These are phyloP conservation scores for Antigone vipio DNA, from an alignment of 2,113 vertebrate genomes.

Conservation along the genomic window DNA sequence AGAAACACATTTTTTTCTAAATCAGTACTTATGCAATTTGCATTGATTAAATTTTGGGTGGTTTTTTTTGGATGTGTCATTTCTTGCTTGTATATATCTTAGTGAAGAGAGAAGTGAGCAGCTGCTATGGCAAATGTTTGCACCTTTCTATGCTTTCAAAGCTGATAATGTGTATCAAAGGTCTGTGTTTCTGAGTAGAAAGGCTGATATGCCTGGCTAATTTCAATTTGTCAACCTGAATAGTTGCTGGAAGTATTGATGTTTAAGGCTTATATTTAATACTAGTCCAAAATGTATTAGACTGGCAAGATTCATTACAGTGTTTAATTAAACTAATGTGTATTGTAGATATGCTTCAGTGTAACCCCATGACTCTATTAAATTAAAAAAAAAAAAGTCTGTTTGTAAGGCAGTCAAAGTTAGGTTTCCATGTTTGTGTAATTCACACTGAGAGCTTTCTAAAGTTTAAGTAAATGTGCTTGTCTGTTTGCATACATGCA, in stretches of 20 bases:
- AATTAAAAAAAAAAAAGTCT: not conserved
- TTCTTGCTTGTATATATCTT: not conserved
- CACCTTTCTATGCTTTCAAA: not conserved
- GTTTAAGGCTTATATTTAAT: not conserved
- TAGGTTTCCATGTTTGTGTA: not conserved
- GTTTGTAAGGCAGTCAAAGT: not conserved
- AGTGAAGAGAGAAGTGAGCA: not conserved
- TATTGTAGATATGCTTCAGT: not conserved
- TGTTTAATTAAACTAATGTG: not conserved
- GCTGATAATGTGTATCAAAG: not conserved
- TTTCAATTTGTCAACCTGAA: not conserved
- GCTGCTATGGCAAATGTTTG: not conserved
- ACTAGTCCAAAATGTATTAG: not conserved
- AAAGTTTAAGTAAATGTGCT: not conserved
- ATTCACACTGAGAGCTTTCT: not conserved
- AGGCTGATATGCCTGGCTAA: not conserved
- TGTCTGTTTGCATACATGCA: not conserved
- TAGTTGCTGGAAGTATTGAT: not conserved
- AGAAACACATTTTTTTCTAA: not conserved
- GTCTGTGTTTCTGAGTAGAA: not conserved
- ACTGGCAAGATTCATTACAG: not conserved
- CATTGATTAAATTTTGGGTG: not conserved
- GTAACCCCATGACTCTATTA: not conserved
- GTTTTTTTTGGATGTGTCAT: not conserved
- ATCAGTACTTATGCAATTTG: fast-evolving